Evolutionary conservation across 2,113 vertebrate species (phyloP), one percentile per base, ranked within the genome.

Genomic region (Excalfactoria chinensis): DNA sequence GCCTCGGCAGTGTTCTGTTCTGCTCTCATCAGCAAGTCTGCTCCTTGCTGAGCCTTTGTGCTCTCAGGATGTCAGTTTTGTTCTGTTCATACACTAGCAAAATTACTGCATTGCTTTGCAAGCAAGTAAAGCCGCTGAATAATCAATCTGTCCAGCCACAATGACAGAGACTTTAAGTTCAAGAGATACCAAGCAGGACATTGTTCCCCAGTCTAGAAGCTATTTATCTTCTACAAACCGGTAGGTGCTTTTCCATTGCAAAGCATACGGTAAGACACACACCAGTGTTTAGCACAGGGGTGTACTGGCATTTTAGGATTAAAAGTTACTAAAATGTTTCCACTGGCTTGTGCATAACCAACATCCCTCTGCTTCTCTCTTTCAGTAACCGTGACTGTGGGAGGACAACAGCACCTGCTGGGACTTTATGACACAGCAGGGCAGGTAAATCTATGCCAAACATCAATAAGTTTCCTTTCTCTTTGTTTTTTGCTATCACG

Each of bases 361-460:
- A 15, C 28, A 79, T 74, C 53, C 96, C 60, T 73, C 32, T 81
- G 13, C 85, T 97, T 93, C 90, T 97, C 69, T 97, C 63, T 93
- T 92, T 58, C 96, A 99, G 98, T 99, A 90, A 99, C 98, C 20
- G 97, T 99, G 95, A 98, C 98, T 7, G 98, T 99, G 78, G 98
- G 98, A 97, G 98, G 98, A 93, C 98, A 98, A 59, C 98, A 99
- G 63, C 98, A 99, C 62, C 96, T 99, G 94, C 97, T 99, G 78
- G 98, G 98, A 78, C 98, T 99, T 44, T 99, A 98, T 59, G 98
- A 99, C 96, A 99, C 98, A 3, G 98, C 98, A 51, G 98, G 98
- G 86, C 98, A 99, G 98, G 98, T 99, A 98, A 84, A 82, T 35
- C 63, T 84, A 70, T n/a, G 34, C 32, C 76, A 63, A 86, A 60